These are phyloP conservation scores for Trachythela sp. DNA, from an alignment of 64 coral and sea anemone genomes.

Conservation along the genomic window DNA sequence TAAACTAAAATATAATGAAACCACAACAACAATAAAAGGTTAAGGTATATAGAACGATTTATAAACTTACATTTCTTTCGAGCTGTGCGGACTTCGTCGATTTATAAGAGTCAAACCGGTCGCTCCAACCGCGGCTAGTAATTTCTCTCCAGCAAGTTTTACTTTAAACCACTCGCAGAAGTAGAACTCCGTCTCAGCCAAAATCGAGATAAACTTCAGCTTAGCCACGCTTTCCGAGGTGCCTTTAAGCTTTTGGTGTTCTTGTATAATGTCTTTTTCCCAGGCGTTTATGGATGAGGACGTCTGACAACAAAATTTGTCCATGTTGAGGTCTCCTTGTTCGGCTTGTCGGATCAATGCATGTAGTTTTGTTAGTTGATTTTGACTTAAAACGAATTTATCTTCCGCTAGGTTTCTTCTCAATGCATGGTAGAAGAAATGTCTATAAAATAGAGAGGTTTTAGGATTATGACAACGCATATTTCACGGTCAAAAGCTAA, in stretches of 20 bases:
- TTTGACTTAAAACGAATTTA: slow-evolving; percentile 73
- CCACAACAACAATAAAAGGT: neutral
- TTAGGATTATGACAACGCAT: neutral
- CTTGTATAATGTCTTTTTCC: slow-evolving; percentile 53
- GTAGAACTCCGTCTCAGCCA: slow-evolving; percentile 80
- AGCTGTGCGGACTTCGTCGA: slow-evolving; percentile 61
- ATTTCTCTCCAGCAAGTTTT: slow-evolving; percentile 67
- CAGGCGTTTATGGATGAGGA: neutral
- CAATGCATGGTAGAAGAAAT: slow-evolving; percentile 77
- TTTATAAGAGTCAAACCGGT: slow-evolving; percentile 75
- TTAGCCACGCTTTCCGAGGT: slow-evolving; percentile 53
- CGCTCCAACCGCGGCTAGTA: slow-evolving; percentile 77
- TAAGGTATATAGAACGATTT: neutral
- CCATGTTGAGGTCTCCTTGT: slow-evolving; percentile 49
- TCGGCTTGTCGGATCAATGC: slow-evolving; percentile 75
- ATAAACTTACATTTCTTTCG: slow-evolving; percentile 91
- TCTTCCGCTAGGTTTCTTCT: slow-evolving; percentile 69
- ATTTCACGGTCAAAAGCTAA: neutral
- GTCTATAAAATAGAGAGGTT: slow-evolving; percentile 52
- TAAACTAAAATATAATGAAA: neutral
- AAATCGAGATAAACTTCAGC: slow-evolving; percentile 66
- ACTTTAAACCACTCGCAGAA: slow-evolving; percentile 92
- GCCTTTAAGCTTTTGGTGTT: slow-evolving; percentile 62
- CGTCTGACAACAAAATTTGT: neutral
- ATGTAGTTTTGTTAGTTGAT: slow-evolving; percentile 62